Base-by-base conservation (phyloP, 2,113 vertebrate species). In the Halichoeres trimaculatus region DNA sequence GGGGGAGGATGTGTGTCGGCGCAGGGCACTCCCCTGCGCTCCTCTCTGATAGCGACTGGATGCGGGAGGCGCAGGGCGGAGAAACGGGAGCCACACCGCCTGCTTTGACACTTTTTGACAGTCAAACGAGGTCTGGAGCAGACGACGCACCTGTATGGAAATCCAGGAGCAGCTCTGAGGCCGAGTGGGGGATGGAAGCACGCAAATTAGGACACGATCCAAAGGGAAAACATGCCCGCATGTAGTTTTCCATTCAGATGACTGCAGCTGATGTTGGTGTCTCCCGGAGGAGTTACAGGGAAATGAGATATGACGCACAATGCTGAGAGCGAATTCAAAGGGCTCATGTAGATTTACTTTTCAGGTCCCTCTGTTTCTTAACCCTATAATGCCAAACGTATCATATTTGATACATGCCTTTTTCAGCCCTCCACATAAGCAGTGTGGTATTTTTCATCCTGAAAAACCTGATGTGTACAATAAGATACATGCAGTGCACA, bases 11-110 rank as follows among this genome's bases (percentile, higher is more conserved):
- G 58, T 41, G 66, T 54, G 53, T 64, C 55, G 74, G 61, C 50
- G 72, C 56, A 63, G 53, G 85, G 75, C 86, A 84, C 85, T 84
- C 86, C 89, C 82, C 84, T 81, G 78, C 87, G 84, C 85, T 85
- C 63, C 71, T 65, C 74, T 64, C 55, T 14, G 59, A 8, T 66
- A 68, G 78, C 35, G 88, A 75, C 84, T 81, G 80, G 84, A 87
- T 80, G 80, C 38, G 55, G 59, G 86, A 80, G 61, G 81, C 74
- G 75, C 79, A 80, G 82, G 83, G 83, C 67, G 85, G 90, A 70
- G 83, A 14, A 1, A 53, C 10, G 3, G 45, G 19, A 48, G 45
- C 45, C 19, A 48, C 48, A 19, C 16, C 57, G 41, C 64, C 79
- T 71, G 70, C 4, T 92, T 91, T 30, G n/a, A n/a, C 30, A 30